phyloP scores from a whole-genome alignment of 2,888 invertebrate species.

The Brenthis daphne region DNA sequence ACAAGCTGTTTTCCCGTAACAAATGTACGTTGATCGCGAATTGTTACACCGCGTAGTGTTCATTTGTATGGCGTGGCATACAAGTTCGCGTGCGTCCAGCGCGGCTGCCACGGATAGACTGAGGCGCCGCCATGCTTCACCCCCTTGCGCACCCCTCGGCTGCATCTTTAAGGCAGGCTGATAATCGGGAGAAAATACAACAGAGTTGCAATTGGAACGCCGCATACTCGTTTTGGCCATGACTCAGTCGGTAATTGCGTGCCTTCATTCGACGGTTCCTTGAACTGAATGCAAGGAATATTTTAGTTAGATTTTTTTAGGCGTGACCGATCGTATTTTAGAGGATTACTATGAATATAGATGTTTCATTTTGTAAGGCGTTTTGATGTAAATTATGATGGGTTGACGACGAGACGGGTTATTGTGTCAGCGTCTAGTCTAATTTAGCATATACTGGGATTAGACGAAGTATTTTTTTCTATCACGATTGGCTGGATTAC shows the following conservation, averaged over 20 bases:
- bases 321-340: constrained; percentile 50
- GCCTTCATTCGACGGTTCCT: constrained; percentile 59
- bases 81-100: constrained; percentile 56
- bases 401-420: constrained; percentile 46
- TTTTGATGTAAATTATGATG: constrained; percentile 56
- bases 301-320: constrained; percentile 41
- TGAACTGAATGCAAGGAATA: constrained; percentile 44
- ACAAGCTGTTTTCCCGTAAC: constrained; percentile 50
- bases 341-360: constrained; percentile 56
- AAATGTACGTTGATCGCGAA: constrained; percentile 57
- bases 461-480: constrained; percentile 11
- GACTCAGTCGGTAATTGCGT: constrained; percentile 72
- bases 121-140: constrained; percentile 58
- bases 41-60: constrained; percentile 62
- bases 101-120: constrained; percentile 64
- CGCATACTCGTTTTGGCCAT: constrained; percentile 73
- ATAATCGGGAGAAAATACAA: constrained; percentile 78
- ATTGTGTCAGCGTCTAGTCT: constrained; percentile 39
- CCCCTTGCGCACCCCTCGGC: constrained; percentile 51
- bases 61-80: constrained; percentile 60
- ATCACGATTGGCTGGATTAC: not conserved
- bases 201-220: constrained; percentile 75
- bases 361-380: constrained; percentile 54
- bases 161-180: constrained; percentile 76
- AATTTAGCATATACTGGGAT: constrained; percentile 29